Percentiles rank a stretch among this genome's conserved stretches.
phyloP scores from a whole-genome alignment of 2,888 invertebrate genomes.

The Xestia c-nigrum region DNA sequence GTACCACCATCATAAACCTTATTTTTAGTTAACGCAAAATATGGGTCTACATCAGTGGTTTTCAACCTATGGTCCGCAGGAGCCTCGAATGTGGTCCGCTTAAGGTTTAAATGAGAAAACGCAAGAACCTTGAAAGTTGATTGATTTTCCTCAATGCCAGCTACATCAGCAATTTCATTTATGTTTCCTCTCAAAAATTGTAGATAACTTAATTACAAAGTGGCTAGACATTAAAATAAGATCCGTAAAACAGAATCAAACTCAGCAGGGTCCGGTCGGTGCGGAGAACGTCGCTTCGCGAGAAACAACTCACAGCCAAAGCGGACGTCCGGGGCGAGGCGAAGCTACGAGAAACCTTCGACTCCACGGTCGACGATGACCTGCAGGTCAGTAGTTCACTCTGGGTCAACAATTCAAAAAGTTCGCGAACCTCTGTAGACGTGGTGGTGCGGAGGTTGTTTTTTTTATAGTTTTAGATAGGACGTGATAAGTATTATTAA shows the following conservation, averaged over 20 bases:
- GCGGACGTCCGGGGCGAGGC: slow-evolving; percentile 99
- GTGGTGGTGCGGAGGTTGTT: too few relatives aligned
- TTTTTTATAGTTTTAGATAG: too few relatives aligned
- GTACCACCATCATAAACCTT: too few relatives aligned
- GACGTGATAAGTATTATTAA: too few relatives aligned
- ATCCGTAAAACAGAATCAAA: slow-evolving; percentile 32
- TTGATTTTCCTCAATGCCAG: background rate
- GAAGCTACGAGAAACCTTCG: slow-evolving; percentile 89
- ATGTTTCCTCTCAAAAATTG: background rate
- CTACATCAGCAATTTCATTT: background rate
- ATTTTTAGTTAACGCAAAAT: background rate
- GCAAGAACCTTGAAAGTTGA: background rate
- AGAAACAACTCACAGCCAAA: slow-evolving; percentile 97
- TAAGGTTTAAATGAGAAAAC: background rate
- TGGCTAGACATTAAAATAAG: background rate
- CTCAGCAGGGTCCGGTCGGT: slow-evolving; percentile 95
- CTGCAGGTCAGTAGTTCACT: slow-evolving; percentile 77
- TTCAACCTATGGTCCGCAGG: too few relatives aligned
- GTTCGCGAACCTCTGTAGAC: background rate
- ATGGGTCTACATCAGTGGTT: too few relatives aligned
- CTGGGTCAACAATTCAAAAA: background rate
- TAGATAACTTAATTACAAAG: background rate
- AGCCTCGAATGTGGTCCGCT: too few relatives aligned
- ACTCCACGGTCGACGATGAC: slow-evolving; percentile 85
- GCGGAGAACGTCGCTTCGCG: slow-evolving; percentile 97